Base-by-base conservation (phyloP, 2,888 invertebrate genomes). In the Nemapogon koenigi region DNA sequence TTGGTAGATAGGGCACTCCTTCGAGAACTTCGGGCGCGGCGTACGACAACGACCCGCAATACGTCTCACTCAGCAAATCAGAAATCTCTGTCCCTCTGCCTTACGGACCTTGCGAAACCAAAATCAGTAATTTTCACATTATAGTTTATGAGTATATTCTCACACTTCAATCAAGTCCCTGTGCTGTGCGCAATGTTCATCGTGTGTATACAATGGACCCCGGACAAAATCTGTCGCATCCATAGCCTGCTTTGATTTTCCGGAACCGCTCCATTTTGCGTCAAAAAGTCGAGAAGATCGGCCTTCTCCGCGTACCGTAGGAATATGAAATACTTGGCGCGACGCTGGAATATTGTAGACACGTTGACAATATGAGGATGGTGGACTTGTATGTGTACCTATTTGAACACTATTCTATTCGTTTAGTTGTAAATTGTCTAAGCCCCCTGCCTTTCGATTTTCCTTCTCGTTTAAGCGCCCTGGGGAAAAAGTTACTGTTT, bases 31-130 rank as follows among this genome's bases (percentile, higher is more conserved):
- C 94, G 0, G 93, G 93, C 0, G 94, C 90, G 0, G 90, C 92
- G 59, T 94, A 94, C 4, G 91, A 91, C n/a, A 92, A 70, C 10
- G 91, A 91, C 1, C 93, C 94, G 54, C 93, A 94, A 55, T 89
- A 93, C 0, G 93, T 93, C 52, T 87, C 85, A 48, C 91, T 91
- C 35, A 87, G 55, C 7, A n/a, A n/a, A n/a, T n/a, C n/a, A n/a
- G n/a, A 86, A 59, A 13, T 80, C 72, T 2, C 62, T 57, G 26
- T 67, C 69, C 16, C 63, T 54, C 17, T 57, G 54, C 11, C 58
- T 51, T 10, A 80, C 68, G 41, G 53, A 59, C 14, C 81, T 80
- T 0, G 91, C 86, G 57, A 92, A 92, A 11, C 93, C 93, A 54
- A 93, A 93, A 69, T 93, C 93, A 0, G 91, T 89, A 38, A 89